Evolutionary conservation across 2,888 invertebrate species (phyloP).

Genomic region (Drosophila subquinaria): DNA sequence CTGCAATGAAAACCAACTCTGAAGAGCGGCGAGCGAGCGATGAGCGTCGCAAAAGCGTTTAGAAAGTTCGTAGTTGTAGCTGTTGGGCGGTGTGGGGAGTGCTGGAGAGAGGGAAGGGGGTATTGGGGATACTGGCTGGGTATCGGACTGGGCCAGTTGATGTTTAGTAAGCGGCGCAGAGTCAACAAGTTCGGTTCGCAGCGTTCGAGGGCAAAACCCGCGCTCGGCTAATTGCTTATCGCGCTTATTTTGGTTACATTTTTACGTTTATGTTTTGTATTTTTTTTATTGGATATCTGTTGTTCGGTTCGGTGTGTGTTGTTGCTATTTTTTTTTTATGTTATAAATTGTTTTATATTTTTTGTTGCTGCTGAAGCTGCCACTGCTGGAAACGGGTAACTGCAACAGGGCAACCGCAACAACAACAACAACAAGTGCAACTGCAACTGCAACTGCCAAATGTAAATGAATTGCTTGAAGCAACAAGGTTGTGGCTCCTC

Average conservation of each 20-base stretch:
- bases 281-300: conserved; percentile 5
- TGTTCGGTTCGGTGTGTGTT: conserved; percentile 17
- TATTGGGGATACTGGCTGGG: conserved; percentile 17
- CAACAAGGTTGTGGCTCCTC: conserved; percentile 41
- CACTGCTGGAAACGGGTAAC: conserved; percentile 28
- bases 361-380: conserved; percentile 5
- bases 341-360: background rate
- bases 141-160: conserved; percentile 41
- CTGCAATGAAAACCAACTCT: conserved; percentile 37
- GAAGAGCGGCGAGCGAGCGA: conserved; percentile 33
- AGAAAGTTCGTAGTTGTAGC: conserved; percentile 54
- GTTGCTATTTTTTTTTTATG: conserved; percentile 7
- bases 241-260: conserved; percentile 30
- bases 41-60: conserved; percentile 54
- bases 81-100: background rate
- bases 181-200: conserved; percentile 74
- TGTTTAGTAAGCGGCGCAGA: conserved; percentile 76
- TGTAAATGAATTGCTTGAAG: conserved; percentile 50
- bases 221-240: conserved; percentile 58
- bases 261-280: background rate
- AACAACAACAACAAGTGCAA: conserved; percentile 25
- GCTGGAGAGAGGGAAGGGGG: conserved; percentile 17
- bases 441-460: conserved; percentile 34
- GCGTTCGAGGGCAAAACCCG: conserved; percentile 29
- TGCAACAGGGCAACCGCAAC: conserved; percentile 9